Evolutionary conservation across 2,888 invertebrate species (phyloP).

Genomic region (Byasa hedistus): DNA sequence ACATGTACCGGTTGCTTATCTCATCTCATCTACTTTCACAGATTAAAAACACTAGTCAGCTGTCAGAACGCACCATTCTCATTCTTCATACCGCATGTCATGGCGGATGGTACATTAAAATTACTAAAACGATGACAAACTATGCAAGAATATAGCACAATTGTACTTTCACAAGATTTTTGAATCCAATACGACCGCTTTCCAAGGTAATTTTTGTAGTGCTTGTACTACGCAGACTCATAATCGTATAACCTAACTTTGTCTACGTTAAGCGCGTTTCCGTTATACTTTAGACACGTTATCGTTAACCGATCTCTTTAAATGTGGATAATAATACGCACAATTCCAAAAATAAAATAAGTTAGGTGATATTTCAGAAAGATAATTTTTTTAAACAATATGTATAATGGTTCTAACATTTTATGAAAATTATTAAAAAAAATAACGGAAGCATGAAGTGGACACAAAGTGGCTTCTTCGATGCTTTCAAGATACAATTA

Average conservation of each 20-base stretch:
- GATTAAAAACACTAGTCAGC: constrained; percentile 18
- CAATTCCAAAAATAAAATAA: too few species aligned
- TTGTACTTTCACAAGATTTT: constrained; percentile 38
- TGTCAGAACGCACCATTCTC: constrained; percentile 11
- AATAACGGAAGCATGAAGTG: too few species aligned
- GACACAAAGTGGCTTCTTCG: too few species aligned
- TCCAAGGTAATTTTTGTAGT: constrained; percentile 55
- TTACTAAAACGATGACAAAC: constrained; percentile 35
- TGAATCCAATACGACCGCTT: constrained; percentile 39
- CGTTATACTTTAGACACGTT: constrained; percentile 17
- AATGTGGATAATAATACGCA: too few species aligned
- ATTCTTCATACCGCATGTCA: constrained; percentile 22
- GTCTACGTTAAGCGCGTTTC: constrained; percentile 37
- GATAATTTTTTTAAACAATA: too few species aligned
- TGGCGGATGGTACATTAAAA: constrained; percentile 16
- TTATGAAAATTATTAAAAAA: too few species aligned
- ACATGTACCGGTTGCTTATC: neutral
- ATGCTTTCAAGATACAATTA: too few species aligned
- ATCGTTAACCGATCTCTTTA: neutral
- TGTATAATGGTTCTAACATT: too few species aligned
- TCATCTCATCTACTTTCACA: constrained; percentile 25
- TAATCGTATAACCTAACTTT: constrained; percentile 45
- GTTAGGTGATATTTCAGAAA: too few species aligned
- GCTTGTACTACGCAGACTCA: constrained; percentile 41
- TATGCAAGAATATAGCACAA: constrained; percentile 38